Evolutionary conservation across 2,797 vertebrate genomes (phyloP).

Genomic region (Clamator glandarius): DNA sequence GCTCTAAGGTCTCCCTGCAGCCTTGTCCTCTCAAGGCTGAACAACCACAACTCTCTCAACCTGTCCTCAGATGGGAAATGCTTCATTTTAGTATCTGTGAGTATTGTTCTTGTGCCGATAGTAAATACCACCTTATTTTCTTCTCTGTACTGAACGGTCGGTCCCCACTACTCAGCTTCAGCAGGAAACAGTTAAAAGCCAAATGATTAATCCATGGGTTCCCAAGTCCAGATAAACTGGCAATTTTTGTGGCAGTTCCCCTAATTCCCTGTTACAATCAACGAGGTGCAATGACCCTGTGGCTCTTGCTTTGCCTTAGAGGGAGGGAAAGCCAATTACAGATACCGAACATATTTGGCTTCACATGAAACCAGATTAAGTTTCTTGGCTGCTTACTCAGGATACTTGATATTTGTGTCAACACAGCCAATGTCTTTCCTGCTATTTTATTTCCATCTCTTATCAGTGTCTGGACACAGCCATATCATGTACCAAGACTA

Average conservation of each 20-base stretch:
- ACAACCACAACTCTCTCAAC: too few relatives aligned
- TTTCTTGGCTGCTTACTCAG: not conserved
- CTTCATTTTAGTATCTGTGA: not conserved
- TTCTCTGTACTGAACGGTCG: not conserved
- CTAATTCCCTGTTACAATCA: not conserved
- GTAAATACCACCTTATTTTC: not conserved
- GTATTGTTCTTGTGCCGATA: not conserved
- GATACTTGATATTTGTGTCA: not conserved
- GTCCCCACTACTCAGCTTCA: not conserved
- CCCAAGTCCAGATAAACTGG: not conserved
- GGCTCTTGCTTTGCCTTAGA: not conserved
- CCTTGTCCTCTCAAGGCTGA: too few relatives aligned
- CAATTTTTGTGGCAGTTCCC: not conserved
- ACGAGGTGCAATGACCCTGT: not conserved
- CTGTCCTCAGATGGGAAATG: too few relatives aligned
- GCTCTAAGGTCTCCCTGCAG: too few relatives aligned
- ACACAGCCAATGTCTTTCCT: not conserved
- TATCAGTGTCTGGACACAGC: rapidly evolving
- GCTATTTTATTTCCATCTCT: not conserved
- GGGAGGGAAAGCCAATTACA: not conserved
- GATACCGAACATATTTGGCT: not conserved
- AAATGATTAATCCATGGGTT: not conserved
- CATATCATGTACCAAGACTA: not conserved
- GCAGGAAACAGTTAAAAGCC: not conserved
- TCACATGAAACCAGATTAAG: not conserved